Evolutionary conservation across 2,113 vertebrate species (phyloP), one percentile per base, ranked within the genome.

Genomic region (Engystomops pustulosus): DNA sequence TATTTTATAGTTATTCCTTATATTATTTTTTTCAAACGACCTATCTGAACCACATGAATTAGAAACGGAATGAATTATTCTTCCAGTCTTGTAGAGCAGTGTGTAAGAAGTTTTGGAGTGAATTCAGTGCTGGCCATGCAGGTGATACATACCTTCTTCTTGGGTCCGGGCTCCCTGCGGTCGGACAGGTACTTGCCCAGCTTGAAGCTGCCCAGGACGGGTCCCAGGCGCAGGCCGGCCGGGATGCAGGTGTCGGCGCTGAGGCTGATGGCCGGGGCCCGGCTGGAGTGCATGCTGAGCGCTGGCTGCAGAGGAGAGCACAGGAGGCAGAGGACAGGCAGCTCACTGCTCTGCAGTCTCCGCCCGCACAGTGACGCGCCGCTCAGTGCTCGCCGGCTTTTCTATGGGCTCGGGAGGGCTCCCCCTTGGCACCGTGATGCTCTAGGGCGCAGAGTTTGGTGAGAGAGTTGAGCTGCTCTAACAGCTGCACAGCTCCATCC

Each of bases 141-240:
- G n/a, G n/a, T 17, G 5, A 17, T 10, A 34, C 55, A 4, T 93
- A 98, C 98, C 96, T 98, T 99, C 93, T 98, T 98, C 91, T 96
- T 98, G 79, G 94, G 93, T 94, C 95, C 97, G 76, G 94, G 93
- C 87, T 99, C 98, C 88, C 95, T 98, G 87, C 96, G 97, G 90
- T 99, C 98, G 82, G 97, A 95, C 90, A 97, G 92, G 93, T 97
- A 98, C 92, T 98, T 98, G 89, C 98, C 98, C 88, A 99, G 93
- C 91, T 96, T 98, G 93, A 97, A 99, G 93, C 93, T 90, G 86
- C 97, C 96, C 44, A 78, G n/a, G 78, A 97, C 94, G 0, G 98
- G 98, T 88, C 98, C 98, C 84, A 99, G 93, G 80, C 96, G 95
- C 89, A 98, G 93, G 80, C 96, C 97, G 10, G 96, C 94, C n/a